These are phyloP conservation scores for Cyphomyrus plagiostoma DNA, from an alignment of 2,113 vertebrate species.

Conservation along the genomic window DNA sequence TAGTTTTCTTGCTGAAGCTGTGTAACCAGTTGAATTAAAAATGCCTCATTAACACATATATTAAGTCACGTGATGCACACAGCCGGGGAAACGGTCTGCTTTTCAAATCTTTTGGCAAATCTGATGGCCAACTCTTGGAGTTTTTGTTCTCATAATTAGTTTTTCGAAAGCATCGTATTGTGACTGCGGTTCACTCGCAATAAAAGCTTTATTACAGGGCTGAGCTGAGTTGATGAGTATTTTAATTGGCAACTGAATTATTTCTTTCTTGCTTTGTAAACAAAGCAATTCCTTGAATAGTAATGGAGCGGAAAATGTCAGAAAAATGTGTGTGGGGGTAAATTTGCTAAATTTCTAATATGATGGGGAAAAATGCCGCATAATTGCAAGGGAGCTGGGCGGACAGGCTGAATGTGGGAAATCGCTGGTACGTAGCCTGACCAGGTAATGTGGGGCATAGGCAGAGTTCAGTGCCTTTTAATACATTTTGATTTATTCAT, in stretches of 20 bases:
- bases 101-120: conserved; percentile 11
- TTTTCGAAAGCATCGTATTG: conserved; percentile 7
- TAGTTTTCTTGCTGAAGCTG: not conserved
- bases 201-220: conserved; percentile 10
- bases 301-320: not conserved
- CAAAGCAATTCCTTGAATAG: conserved; percentile 18
- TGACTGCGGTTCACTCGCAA: not conserved
- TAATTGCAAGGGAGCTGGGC: not conserved
- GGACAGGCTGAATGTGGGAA: not conserved
- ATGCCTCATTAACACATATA: conserved; percentile 15
- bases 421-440: not conserved
- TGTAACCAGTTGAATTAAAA: conserved; percentile 5
- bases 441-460: not conserved
- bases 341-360: not conserved
- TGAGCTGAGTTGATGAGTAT: conserved; percentile 11
- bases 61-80: not conserved
- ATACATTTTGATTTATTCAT: not conserved
- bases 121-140: not conserved
- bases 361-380: not conserved
- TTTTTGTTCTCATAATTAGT: conserved; percentile 9
- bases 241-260: conserved; percentile 17
- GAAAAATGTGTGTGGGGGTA: not conserved
- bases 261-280: conserved; percentile 6
- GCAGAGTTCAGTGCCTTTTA: not conserved
- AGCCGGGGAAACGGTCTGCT: not conserved